These are phyloP conservation scores for Andrena bicolor DNA, from an alignment of 2,888 invertebrate genomes.

Conservation along the genomic window DNA sequence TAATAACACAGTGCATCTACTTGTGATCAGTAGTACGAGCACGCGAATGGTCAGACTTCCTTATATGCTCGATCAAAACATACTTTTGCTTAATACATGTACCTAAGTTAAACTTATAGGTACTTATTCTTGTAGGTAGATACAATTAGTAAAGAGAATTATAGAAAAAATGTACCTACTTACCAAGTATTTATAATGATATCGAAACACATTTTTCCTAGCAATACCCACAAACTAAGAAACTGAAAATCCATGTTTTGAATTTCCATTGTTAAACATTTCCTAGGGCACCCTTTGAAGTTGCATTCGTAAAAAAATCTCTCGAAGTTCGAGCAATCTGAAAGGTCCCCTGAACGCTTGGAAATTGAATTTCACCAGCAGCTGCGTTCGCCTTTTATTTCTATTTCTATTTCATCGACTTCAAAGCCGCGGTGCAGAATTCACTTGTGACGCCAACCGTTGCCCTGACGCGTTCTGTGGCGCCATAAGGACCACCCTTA, in stretches of 20 bases:
- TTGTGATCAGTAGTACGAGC: no score
- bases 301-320: background rate
- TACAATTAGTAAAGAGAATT: no score
- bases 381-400: constrained; percentile 12
- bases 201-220: no score
- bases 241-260: no score
- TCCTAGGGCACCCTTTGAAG: background rate
- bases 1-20: no score
- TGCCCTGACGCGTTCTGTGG: constrained; percentile 25
- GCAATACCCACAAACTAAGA: background rate
- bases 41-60: no score
- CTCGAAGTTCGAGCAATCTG: constrained; percentile 1
- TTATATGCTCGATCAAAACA: no score
- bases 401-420: constrained; percentile 42
- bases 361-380: constrained; percentile 41
- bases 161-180: no score
- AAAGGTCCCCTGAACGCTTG: constrained; percentile 23
- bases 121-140: no score
- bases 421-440: constrained; percentile 30
- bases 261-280: background rate
- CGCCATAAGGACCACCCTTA: background rate
- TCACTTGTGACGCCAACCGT: constrained; percentile 12
- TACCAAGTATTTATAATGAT: no score
- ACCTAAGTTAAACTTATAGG: no score
- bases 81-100: no score